Conservation (phyloP, 2,113 vertebrate genomes). For the Corythaeola cristata region DNA sequence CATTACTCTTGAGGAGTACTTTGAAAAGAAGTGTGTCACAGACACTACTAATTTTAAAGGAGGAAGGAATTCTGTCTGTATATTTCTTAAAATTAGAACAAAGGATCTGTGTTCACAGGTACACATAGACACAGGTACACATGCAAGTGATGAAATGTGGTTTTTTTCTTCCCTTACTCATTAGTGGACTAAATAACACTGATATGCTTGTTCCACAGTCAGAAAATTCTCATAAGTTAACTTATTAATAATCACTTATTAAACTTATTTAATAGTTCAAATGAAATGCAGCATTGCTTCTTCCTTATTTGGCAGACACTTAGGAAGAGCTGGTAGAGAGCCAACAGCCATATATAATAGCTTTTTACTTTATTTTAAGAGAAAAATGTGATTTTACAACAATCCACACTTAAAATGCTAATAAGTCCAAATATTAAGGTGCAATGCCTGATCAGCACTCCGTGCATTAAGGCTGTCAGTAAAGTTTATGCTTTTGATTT, state of each 20-base stretch:
- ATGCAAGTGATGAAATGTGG: accelerated
- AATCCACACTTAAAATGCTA: background rate
- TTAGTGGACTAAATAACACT: background rate
- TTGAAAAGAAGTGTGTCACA: background rate
- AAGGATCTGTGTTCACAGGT: background rate
- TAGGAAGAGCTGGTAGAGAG: background rate
- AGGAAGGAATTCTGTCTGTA: background rate
- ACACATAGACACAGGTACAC: background rate
- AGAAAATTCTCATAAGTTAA: background rate
- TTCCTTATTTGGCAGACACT: background rate
- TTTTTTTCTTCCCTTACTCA: background rate
- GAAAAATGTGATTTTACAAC: background rate
- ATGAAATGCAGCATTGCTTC: background rate
- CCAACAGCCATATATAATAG: background rate
- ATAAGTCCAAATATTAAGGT: background rate
- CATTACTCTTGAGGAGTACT: background rate
- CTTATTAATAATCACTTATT: background rate
- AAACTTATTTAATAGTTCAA: background rate
- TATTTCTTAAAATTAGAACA: background rate
- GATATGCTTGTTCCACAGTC: background rate
- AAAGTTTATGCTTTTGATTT: background rate
- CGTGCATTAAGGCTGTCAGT: background rate
- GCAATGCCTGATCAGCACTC: background rate
- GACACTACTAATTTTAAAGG: background rate
- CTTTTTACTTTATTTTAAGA: background rate